phyloP scores from a whole-genome alignment of 1,140 invertebrate genomes.

The Rhynchophorus ferrugineus region DNA sequence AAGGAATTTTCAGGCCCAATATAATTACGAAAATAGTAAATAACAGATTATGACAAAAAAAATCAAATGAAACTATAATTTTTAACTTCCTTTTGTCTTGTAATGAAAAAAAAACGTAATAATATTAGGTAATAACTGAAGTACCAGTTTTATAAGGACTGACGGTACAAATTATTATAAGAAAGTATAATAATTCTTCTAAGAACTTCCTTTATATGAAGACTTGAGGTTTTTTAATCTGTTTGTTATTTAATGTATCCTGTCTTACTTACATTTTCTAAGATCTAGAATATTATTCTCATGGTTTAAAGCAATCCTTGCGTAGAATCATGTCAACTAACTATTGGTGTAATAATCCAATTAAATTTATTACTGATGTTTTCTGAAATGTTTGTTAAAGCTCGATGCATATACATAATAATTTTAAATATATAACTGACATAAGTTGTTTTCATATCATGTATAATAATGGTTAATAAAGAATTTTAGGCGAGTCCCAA shows the following conservation, averaged over 20 bases:
- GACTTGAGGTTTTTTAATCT: slow-evolving; percentile 7
- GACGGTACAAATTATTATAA: slow-evolving; percentile 10
- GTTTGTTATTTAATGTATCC: slow-evolving; percentile 6
- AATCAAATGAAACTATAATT: slow-evolving; percentile 6
- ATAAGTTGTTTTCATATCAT: no score
- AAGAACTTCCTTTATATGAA: slow-evolving; percentile 18
- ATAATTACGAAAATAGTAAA: slow-evolving; percentile 14
- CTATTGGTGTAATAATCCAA: no score
- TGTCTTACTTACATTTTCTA: slow-evolving; percentile 7
- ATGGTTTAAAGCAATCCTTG: no score
- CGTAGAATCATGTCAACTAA: no score
- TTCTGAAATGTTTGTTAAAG: no score
- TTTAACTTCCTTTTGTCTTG: slow-evolving; percentile 15
- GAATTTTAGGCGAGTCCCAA: no score
- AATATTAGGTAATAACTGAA: slow-evolving; percentile 12
- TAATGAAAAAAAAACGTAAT: slow-evolving; percentile 3
- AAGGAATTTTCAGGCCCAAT: no score
- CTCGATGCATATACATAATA: no score
- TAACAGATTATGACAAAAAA: neutral
- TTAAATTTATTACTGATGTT: no score
- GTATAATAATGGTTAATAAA: no score
- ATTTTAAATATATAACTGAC: no score
- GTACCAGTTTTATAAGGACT: slow-evolving; percentile 8
- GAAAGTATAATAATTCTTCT: slow-evolving; percentile 20
- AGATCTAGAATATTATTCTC: neutral